phyloP scores from a whole-genome alignment of 2,113 vertebrate species.

The Neotoma lepida region DNA sequence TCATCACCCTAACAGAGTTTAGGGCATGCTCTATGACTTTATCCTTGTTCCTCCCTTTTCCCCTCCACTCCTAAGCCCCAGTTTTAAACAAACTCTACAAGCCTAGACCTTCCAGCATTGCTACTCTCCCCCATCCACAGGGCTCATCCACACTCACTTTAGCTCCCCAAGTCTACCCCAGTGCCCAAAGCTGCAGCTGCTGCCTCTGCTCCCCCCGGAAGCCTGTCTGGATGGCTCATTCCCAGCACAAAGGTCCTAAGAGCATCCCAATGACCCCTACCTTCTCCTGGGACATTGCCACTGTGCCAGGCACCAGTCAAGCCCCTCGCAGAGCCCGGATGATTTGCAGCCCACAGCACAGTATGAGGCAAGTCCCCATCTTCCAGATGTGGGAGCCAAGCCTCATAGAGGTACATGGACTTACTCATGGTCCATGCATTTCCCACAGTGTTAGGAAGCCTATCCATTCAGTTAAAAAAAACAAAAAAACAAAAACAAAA shows the following conservation, averaged over 20 bases:
- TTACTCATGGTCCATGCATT: background rate
- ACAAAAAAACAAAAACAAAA: too few species aligned
- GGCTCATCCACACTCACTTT: background rate
- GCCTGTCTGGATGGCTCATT: background rate
- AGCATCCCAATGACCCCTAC: background rate
- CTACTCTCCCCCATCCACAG: background rate
- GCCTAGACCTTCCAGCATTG: background rate
- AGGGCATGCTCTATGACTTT: background rate
- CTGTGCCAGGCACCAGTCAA: background rate
- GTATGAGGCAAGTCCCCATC: background rate
- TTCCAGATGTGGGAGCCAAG: conserved; percentile 5
- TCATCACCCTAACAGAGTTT: background rate
- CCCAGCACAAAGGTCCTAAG: background rate
- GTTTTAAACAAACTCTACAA: background rate
- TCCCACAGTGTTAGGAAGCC: background rate
- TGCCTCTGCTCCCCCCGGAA: background rate
- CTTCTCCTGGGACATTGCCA: background rate
- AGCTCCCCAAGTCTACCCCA: background rate
- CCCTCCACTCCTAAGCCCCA: background rate
- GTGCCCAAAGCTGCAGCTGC: background rate
- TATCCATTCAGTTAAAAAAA: too few species aligned
- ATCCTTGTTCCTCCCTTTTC: too few species aligned
- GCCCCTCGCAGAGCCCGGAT: background rate
- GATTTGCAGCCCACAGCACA: background rate
- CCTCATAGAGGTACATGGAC: background rate